These are phyloP conservation scores for human (Homo sapiens) DNA, from an alignment of 2,113 vertebrate genomes.

Conservation along the genomic window GRCh38 chr3:166573001-166573500, in stretches of 20 bases:
- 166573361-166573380: not conserved
- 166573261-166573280: conserved; percentile 16
- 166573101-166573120: conserved; percentile 46
- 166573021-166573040: not conserved
- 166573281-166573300: not conserved
- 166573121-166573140: conserved; percentile 46
- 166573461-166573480: conserved; percentile 57
- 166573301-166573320: not conserved
- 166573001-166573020: not conserved
- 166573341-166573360: not conserved
- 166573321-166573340: not conserved
- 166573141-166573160: not conserved
- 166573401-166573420: conserved; percentile 59
- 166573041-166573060: not conserved
- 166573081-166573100: not conserved
- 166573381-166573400: conserved; percentile 38
- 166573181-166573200: conserved; percentile 42
- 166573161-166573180: conserved; percentile 62
- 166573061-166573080: not conserved
- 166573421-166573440: not conserved
- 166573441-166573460: conserved; percentile 26
- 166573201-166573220: conserved; percentile 40
- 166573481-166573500: conserved; percentile 63
- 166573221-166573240: conserved; percentile 55
- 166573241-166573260: conserved; percentile 48